Evolutionary conservation across 2,888 invertebrate genomes (phyloP).

Genomic region (Eulithis prunata): DNA sequence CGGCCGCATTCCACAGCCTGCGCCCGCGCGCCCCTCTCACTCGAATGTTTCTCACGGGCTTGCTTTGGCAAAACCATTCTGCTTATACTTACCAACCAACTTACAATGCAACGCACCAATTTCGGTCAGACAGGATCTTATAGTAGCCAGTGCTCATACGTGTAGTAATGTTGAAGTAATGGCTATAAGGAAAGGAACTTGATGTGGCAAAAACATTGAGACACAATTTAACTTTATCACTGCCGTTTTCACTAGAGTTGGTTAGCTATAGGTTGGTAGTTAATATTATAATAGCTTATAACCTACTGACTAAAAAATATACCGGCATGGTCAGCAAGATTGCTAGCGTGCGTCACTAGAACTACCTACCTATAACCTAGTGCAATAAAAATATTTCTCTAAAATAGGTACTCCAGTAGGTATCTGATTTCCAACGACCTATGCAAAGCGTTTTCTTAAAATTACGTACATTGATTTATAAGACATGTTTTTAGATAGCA

Average conservation of each 20-base stretch:
- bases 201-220: not conserved
- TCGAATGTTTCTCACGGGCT: conserved; percentile 83
- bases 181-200: conserved; percentile 17
- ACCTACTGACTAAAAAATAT: too few relatives aligned
- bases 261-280: too few relatives aligned
- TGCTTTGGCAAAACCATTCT: conserved; percentile 78
- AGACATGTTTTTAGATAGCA: conserved; percentile 10
- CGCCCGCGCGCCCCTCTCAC: conserved; percentile 71
- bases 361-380: too few relatives aligned
- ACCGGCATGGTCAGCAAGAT: too few relatives aligned
- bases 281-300: too few relatives aligned
- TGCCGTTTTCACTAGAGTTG: too few relatives aligned
- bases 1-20: conserved; percentile 75
- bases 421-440: too few relatives aligned
- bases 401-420: too few relatives aligned
- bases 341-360: too few relatives aligned
- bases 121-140: conserved; percentile 33
- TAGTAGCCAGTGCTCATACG: conserved; percentile 13
- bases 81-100: conserved; percentile 38
- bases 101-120: conserved; percentile 48
- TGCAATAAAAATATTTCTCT: too few relatives aligned
- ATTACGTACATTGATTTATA: not conserved
- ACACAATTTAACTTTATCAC: too few relatives aligned
- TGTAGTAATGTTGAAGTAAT: conserved; percentile 27
- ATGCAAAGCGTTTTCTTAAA: not conserved